Conservation (phyloP, 1,140 invertebrate genomes). For the Scylla paramamosain region DNA sequence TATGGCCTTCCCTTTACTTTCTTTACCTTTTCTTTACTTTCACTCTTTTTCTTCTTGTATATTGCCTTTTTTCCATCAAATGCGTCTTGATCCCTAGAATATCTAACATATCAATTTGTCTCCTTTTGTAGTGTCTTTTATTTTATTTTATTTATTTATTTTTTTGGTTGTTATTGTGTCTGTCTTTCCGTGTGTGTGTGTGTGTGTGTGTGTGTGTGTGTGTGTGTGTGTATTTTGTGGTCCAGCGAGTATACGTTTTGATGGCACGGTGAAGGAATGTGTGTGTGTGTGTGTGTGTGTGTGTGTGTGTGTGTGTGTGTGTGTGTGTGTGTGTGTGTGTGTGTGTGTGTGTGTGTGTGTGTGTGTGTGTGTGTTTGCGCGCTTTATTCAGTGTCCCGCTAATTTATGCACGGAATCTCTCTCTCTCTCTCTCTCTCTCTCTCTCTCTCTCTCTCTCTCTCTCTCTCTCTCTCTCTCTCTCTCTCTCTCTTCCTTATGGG, state of each 20-base stretch:
- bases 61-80: too few species aligned
- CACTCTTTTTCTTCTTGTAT: too few species aligned
- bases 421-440: slow-evolving; percentile 48
- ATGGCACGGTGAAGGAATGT: too few species aligned
- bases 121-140: too few species aligned
- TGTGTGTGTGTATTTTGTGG: background rate
- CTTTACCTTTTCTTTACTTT: too few species aligned
- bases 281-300: too few species aligned
- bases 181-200: background rate
- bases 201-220: slow-evolving; percentile 34
- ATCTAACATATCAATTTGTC: too few species aligned
- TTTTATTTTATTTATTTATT: too few species aligned
- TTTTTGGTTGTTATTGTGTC: background rate
- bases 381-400: background rate
- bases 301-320: background rate
- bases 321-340: slow-evolving; percentile 33
- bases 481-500: background rate
- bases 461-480: background rate
- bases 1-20: too few species aligned
- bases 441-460: slow-evolving; percentile 14
- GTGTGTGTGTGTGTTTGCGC: slow-evolving; percentile 30
- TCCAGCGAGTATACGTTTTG: background rate
- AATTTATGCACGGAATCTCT: slow-evolving; percentile 13
- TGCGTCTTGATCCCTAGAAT: too few species aligned
- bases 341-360: slow-evolving; percentile 35